These are phyloP conservation scores for Cephus rjabovi DNA, from an alignment of 2,888 invertebrate species.

Conservation along the genomic window DNA sequence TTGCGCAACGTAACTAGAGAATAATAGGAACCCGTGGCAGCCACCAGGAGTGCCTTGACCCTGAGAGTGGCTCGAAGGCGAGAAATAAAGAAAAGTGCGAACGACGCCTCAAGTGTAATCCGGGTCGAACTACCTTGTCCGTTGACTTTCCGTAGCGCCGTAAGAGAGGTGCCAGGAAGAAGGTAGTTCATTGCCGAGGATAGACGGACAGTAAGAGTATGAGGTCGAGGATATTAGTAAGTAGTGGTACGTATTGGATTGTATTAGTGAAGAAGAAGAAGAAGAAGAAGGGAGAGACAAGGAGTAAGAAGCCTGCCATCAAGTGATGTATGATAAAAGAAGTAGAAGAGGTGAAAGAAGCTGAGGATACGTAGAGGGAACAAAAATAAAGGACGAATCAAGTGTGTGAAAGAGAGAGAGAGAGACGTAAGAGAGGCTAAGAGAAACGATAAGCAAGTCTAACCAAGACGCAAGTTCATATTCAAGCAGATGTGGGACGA, in stretches of 20 bases:
- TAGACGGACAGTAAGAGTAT: conserved; percentile 4
- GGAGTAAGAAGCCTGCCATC: background rate
- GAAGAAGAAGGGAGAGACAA: conserved; percentile 10
- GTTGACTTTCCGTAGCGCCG: conserved; percentile 52
- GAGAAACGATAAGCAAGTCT: conserved; percentile 43
- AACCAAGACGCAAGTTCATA: conserved; percentile 61
- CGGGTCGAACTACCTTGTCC: conserved; percentile 53
- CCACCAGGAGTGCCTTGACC: conserved; percentile 48
- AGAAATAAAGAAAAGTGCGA: conserved; percentile 35
- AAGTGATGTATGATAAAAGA: background rate
- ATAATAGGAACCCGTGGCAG: conserved; percentile 1
- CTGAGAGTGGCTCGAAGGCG: conserved; percentile 30
- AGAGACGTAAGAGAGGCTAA: conserved; percentile 34
- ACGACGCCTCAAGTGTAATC: conserved; percentile 45
- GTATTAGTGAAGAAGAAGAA: conserved; percentile 8
- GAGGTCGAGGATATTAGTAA: conserved; percentile 1
- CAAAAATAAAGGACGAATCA: conserved; percentile 44
- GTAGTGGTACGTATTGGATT: conserved; percentile 2
- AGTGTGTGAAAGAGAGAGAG: background rate
- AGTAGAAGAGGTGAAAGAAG: conserved; percentile 13
- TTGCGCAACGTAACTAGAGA: conserved; percentile 2
- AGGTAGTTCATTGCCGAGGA: conserved; percentile 13
- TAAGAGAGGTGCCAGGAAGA: background rate
- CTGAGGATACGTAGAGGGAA: conserved; percentile 22
- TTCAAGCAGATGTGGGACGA: conserved; percentile 64